Percentiles rank a stretch among this genome's conserved stretches.
phyloP scores from a whole-genome alignment of 2,888 invertebrate species.

The Junonia oenone region DNA sequence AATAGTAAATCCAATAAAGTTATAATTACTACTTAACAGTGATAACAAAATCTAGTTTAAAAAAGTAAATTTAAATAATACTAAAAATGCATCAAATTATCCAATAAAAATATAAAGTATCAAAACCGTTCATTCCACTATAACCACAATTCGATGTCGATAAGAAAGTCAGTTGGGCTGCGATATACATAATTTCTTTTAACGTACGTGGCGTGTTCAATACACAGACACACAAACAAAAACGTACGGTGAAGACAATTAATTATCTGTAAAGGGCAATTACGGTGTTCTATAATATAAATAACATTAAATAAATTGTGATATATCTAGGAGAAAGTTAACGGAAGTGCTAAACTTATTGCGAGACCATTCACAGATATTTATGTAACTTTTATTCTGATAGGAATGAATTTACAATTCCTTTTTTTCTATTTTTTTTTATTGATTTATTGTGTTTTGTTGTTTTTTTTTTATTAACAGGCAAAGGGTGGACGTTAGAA shows the following conservation, averaged over 20 bases:
- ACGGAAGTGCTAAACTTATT: conserved; percentile 1
- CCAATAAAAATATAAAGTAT: conserved; percentile 38
- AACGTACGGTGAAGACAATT: conserved; percentile 21
- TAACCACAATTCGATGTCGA: conserved; percentile 59
- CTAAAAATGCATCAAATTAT: background rate
- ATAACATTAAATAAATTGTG: background rate
- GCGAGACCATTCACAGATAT: background rate
- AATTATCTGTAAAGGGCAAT: conserved; percentile 27
- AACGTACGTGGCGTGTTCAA: conserved; percentile 38
- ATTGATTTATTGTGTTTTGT: background rate
- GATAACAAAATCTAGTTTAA: no score
- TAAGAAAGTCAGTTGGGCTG: conserved; percentile 74
- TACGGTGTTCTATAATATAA: conserved; percentile 11
- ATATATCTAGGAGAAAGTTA: conserved; percentile 11
- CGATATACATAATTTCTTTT: conserved; percentile 71
- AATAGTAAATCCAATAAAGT: no score
- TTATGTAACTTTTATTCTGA: background rate
- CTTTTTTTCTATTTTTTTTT: background rate
- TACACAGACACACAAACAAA: conserved; percentile 9
- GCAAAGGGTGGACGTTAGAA: no score
- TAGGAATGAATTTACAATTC: background rate
- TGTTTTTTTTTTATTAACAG: no score
- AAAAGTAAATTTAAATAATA: no score
- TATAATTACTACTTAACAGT: no score
- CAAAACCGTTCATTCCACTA: conserved; percentile 39